A percentile compares a stretch with the other conserved stretches of the same genome.
phyloP scores from a whole-genome alignment of 2,113 vertebrate species.

The Elaphurus davidianus region DNA sequence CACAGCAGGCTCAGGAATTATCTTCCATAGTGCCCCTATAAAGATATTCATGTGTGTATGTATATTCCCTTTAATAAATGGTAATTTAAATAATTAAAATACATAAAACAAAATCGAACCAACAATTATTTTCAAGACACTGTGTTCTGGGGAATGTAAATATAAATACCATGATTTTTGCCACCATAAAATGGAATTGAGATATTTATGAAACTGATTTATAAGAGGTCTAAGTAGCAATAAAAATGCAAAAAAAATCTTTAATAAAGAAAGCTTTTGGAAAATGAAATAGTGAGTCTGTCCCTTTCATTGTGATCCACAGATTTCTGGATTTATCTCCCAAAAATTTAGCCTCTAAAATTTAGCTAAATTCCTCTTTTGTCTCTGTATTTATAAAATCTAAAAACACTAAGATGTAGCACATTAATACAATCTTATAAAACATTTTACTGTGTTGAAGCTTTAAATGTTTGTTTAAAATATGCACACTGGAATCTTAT shows the following conservation, averaged over 20 bases:
- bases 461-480: slow-evolving; percentile 1
- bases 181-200: neutral
- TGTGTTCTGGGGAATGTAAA: neutral
- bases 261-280: neutral
- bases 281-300: neutral
- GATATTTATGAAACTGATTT: neutral
- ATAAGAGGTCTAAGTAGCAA: neutral
- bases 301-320: neutral
- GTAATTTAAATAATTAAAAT: slow-evolving; percentile 1
- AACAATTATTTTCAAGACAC: neutral
- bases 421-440: neutral
- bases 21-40: neutral
- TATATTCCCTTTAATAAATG: neutral
- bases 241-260: neutral
- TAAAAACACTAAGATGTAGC: neutral
- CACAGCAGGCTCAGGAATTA: neutral
- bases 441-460: neutral
- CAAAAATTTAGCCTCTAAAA: neutral
- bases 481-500: neutral
- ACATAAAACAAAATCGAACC: neutral
- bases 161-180: neutral
- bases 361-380: neutral
- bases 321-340: neutral
- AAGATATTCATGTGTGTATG: neutral
- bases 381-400: neutral